Base-by-base conservation (phyloP, 1,140 invertebrate species). In the Nymphalis io region DNA sequence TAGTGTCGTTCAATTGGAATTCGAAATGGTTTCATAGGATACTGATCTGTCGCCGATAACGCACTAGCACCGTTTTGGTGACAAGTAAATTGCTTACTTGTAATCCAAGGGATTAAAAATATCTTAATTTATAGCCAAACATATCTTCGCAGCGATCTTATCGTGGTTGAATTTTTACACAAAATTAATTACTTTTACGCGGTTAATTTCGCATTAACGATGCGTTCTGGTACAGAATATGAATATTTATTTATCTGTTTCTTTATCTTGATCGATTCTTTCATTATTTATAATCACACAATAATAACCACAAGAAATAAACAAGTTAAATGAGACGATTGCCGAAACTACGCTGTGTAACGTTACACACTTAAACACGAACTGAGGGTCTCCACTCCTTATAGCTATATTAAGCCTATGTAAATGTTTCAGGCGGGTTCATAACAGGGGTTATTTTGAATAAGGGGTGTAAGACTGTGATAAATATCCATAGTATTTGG, bases 11-110 rank as follows among this genome's bases (percentile, higher is more conserved):
- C 81, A 74, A 85, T 87, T 85, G 82, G 78, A 87, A 89, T 90
- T 88, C 81, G 77, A 81, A 74, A 80, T 82, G 77, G 83, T 84
- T 78, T 80, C 75, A 82, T 78, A 84, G 82, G 85, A 87, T 87
- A 86, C 76, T 82, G 87, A 91, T 91, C 85, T 85, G 85, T 91
- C 89, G 84, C 85, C 85, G 87, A 91, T 91, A 89, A 86, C 77
- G 72, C 76, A 75, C 77, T 79, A 82, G 80, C 82, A 83, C 76
- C 82, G 74, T 82, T 85, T 66, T 87, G 86, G 87, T 90, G 88
- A 89, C 86, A 89, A 85, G 79, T 86, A 70, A 87, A 81, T 81
- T 85, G 84, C 83, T 80, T 79, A 82, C 83, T 86, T 84, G 84
- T 90, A 89, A 89, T 88, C 82, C 79, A 72, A 59, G 62, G 80